Conservation (phyloP, 1,140 invertebrate species). For the Drosophila parabipectinata region DNA sequence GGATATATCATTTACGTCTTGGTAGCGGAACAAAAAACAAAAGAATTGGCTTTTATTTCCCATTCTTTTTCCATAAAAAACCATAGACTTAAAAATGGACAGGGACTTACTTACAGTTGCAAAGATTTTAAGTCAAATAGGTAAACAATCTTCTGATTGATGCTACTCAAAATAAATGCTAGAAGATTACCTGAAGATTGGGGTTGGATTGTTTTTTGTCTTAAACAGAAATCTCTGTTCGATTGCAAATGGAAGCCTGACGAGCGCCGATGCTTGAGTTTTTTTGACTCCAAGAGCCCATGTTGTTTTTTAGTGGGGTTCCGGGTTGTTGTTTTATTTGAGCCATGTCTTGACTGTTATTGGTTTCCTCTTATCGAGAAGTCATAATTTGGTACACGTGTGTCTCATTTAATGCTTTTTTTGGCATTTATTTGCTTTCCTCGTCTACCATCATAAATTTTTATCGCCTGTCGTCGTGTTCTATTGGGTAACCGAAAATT, state of each 20-base stretch:
- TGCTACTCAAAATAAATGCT: not conserved
- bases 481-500: constrained; percentile 39
- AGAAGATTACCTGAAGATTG: constrained; percentile 1
- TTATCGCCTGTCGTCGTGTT: constrained; percentile 55
- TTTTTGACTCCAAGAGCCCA: constrained; percentile 1
- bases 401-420: constrained; percentile 68
- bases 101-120: not conserved
- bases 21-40: constrained; percentile 33
- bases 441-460: constrained; percentile 59
- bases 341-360: constrained; percentile 14
- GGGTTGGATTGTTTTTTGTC: constrained; percentile 7
- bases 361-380: constrained; percentile 43
- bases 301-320: constrained; percentile 8
- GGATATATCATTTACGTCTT: constrained; percentile 2
- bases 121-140: too few relatives aligned
- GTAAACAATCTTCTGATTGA: not conserved
- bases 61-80: not conserved
- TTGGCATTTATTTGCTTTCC: constrained; percentile 54
- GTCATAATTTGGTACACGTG: constrained; percentile 75
- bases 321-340: constrained; percentile 37
- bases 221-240: constrained; percentile 1
- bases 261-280: not conserved
- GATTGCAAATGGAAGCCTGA: constrained; percentile 16
- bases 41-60: not conserved
- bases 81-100: not conserved